These are phyloP conservation scores for Podarcis raffonei DNA, from an alignment of 2,113 vertebrate genomes.

Conservation along the genomic window DNA sequence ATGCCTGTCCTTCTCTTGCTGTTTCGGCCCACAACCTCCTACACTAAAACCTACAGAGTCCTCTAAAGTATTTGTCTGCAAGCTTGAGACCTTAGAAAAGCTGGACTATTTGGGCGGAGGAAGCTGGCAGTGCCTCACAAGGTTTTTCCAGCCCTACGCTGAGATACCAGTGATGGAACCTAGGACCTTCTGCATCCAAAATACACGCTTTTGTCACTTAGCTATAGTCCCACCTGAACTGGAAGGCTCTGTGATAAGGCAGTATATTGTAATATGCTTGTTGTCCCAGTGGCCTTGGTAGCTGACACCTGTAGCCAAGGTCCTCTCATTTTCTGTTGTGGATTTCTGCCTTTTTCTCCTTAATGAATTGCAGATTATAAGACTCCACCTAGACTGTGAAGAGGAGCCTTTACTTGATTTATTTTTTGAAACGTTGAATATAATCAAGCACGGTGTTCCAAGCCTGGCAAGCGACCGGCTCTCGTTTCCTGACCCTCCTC, in stretches of 20 bases:
- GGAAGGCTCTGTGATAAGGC: too few species aligned
- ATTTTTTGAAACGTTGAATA: background rate
- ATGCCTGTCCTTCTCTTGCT: background rate
- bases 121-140: background rate
- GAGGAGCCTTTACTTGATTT: background rate
- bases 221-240: too few species aligned
- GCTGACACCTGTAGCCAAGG: too few species aligned
- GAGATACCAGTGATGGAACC: background rate
- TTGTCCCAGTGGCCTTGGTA: background rate
- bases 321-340: background rate
- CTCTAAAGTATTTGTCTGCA: background rate
- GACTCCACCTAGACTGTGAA: background rate
- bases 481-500: slow-evolving; percentile 2
- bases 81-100: background rate
- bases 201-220: background rate
- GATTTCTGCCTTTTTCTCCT: background rate
- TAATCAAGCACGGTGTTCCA: background rate
- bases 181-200: background rate
- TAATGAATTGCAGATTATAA: background rate
- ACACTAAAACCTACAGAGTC: background rate
- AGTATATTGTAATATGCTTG: background rate
- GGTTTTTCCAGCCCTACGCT: background rate
- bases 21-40: too few species aligned
- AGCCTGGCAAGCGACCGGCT: slow-evolving; percentile 26
- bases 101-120: background rate